Conservation (phyloP, 2,113 vertebrate genomes). For the Dasyprocta punctata region DNA sequence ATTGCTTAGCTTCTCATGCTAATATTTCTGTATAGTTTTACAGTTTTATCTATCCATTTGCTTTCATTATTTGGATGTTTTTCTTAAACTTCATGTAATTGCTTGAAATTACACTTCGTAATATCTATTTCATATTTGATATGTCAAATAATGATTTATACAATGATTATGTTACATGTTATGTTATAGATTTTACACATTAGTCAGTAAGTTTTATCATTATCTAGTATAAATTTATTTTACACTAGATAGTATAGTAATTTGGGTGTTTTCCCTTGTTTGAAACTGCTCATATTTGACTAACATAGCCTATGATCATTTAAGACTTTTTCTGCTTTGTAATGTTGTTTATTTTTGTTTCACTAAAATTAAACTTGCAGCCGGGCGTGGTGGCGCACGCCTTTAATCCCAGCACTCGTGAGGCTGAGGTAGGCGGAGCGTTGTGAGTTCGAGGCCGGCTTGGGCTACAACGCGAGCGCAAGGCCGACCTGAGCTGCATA, state of each 20-base stretch:
- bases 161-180: not conserved
- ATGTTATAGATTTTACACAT: not conserved
- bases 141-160: constrained; percentile 3
- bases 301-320: not conserved
- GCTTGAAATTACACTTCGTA: not conserved
- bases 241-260: not conserved
- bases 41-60: not conserved
- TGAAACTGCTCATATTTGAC: not conserved
- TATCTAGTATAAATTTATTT: constrained; percentile 22
- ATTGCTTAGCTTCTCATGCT: constrained; percentile 53
- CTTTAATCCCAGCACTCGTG: no score
- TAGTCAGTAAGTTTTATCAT: not conserved
- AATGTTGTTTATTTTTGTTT: not conserved
- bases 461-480: no score
- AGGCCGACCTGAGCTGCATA: no score
- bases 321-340: not conserved
- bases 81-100: constrained; percentile 34
- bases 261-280: not conserved
- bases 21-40: constrained; percentile 49
- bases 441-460: no score
- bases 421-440: no score
- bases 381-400: no score
- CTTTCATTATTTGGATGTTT: not conserved
- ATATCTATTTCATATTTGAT: not conserved
- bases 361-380: constrained; percentile 17